These are phyloP conservation scores for Drosophila trapezifrons DNA, from an alignment of 1,140 invertebrate genomes.

Conservation along the genomic window DNA sequence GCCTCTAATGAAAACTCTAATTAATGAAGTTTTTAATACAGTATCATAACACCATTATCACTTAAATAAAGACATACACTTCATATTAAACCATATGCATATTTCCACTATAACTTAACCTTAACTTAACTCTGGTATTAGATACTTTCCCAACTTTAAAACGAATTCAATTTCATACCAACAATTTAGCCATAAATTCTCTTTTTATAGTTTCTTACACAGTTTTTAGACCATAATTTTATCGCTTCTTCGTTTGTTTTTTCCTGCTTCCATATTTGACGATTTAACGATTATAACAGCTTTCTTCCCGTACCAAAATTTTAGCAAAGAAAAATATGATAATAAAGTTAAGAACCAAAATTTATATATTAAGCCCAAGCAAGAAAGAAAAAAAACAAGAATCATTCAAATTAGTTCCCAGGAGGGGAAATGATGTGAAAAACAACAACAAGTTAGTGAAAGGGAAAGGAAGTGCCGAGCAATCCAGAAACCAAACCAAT, in stretches of 20 bases:
- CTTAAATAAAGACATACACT: too few species aligned
- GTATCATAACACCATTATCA: too few species aligned
- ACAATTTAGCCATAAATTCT: not conserved
- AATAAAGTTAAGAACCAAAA: conserved; percentile 65
- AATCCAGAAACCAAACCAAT: conserved; percentile 49
- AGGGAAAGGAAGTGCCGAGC: conserved; percentile 39
- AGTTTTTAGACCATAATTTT: conserved; percentile 5
- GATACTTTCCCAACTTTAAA: not conserved
- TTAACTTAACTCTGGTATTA: not conserved
- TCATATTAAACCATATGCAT: not conserved
- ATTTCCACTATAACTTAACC: not conserved
- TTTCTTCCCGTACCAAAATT: conserved; percentile 17
- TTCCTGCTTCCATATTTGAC: conserved; percentile 19
- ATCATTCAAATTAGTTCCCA: conserved; percentile 76
- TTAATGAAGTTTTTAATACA: too few species aligned
- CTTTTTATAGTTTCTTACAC: not conserved
- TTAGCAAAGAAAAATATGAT: conserved; percentile 67
- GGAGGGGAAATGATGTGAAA: conserved; percentile 43
- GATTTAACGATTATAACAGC: conserved; percentile 57
- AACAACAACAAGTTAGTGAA: conserved; percentile 41
- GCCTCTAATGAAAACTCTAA: too few species aligned
- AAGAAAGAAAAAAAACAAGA: conserved; percentile 51
- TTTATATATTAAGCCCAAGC: conserved; percentile 35
- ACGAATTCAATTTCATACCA: not conserved
- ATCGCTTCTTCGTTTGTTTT: conserved; percentile 8